Conservation (phyloP, 2,888 invertebrate species). For the Eristalis arbustorum region DNA sequence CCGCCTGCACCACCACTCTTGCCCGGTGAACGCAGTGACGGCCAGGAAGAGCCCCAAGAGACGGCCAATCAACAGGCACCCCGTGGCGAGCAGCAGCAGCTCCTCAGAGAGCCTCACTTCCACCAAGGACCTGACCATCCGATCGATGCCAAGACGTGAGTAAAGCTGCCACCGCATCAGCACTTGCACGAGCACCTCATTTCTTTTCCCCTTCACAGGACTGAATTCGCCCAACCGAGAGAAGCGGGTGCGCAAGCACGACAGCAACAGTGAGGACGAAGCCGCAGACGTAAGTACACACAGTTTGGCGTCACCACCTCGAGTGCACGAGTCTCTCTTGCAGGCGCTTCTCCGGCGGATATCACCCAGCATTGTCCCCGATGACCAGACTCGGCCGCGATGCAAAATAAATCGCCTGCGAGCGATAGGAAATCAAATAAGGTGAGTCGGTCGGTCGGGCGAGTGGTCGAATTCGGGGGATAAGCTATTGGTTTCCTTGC, state of each 20-base stretch:
- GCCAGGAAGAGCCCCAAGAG: conserved; percentile 83
- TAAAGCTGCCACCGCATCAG: not conserved
- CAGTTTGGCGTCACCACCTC: not conserved
- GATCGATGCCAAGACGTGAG: conserved; percentile 74
- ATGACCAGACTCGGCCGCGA: conserved; percentile 74
- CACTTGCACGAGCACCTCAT: not conserved
- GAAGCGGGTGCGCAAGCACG: conserved; percentile 78
- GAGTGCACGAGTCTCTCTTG: conserved; percentile 52
- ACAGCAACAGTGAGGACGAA: conserved; percentile 81
- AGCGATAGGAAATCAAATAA: conserved; percentile 89
- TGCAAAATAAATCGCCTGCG: conserved; percentile 86
- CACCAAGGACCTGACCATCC: conserved; percentile 79
- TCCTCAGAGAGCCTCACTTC: conserved; percentile 84
- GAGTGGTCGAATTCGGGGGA: not conserved
- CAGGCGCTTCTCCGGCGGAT: conserved; percentile 84
- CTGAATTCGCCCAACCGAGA: conserved; percentile 74
- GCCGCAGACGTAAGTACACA: conserved; percentile 80
- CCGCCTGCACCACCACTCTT: conserved; percentile 74
- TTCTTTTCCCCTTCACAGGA: conserved; percentile 57
- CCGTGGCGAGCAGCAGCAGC: conserved; percentile 82
- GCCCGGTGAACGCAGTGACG: conserved; percentile 79
- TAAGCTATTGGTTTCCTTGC: conserved; percentile 19
- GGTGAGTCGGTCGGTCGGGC: conserved; percentile 80
- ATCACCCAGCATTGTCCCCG: conserved; percentile 83
- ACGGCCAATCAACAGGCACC: conserved; percentile 81